Evolutionary conservation across 2,888 invertebrate species (phyloP).

Genomic region (Holacanthella duospinosa): DNA sequence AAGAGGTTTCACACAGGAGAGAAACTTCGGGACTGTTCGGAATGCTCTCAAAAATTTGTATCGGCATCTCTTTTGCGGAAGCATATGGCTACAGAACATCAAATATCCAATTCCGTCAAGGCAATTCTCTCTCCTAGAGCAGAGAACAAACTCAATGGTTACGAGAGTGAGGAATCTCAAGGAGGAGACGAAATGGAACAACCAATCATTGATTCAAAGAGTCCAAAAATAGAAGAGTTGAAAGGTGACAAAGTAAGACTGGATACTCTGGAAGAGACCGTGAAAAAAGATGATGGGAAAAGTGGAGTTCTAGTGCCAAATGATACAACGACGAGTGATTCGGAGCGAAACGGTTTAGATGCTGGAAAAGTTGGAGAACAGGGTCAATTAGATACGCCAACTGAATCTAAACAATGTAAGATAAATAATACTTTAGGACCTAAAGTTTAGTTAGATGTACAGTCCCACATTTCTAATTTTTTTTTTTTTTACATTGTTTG

Average conservation of each 20-base stretch:
- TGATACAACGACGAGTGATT: no score
- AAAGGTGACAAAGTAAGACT: not conserved
- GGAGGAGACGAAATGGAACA: slow-evolving; percentile 18
- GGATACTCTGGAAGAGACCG: not conserved
- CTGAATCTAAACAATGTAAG: no score
- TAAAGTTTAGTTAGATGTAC: no score
- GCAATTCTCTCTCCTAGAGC: slow-evolving; percentile 24
- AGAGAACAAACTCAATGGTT: slow-evolving; percentile 6
- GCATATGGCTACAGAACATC: slow-evolving; percentile 45
- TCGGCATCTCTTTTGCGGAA: slow-evolving; percentile 65
- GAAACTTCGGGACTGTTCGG: slow-evolving; percentile 56
- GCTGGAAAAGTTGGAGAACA: no score
- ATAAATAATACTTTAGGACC: no score
- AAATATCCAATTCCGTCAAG: not conserved
- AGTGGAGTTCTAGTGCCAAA: no score
- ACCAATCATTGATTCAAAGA: not conserved
- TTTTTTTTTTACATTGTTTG: no score
- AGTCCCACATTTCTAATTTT: no score
- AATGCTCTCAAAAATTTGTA: slow-evolving; percentile 65
- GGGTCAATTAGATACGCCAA: no score
- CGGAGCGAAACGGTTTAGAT: no score
- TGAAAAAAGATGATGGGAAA: not conserved
- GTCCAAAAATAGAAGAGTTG: not conserved
- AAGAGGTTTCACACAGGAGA: slow-evolving; percentile 65
- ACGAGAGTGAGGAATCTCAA: not conserved